Evolutionary conservation across 2,888 invertebrate genomes (phyloP), one percentile per base, ranked within the genome.

Genomic region (Danaus chrysippus): DNA sequence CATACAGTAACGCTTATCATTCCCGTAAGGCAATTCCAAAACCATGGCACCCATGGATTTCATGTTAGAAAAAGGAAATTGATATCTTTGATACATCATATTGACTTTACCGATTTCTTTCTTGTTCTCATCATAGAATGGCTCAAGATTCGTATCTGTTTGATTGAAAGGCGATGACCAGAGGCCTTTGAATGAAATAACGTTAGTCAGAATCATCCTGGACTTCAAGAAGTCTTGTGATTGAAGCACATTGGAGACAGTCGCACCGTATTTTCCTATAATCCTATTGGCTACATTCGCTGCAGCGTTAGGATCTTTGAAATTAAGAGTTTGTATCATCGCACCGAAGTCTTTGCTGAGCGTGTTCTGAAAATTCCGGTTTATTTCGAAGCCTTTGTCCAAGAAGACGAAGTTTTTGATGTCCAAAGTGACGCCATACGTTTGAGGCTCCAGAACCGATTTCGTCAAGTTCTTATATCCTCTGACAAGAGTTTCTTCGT

Each of bases 41-140:
- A 93, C 92, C 68, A 93, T 91, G 0, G 93, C 92, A 53, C 92
- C 90, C 60, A 95, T 76, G 0, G 86, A 78, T 15, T 87, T 82
- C 15, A 94, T 84, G 64, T 92, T 88, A 0, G 92, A 90, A 73
- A 92, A 94, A 0, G 92, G 90, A 56, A 93, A 93, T 54, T 87
- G 79, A 0, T 90, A 92, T 68, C 91, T 87, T 70, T 93, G 93
- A 66, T 91, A 92, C 96, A 97, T 96, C 95, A 96, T 96, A 61
- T 93, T 92, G 0, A 95, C 94, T 64, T 86, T 79, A 0, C 93
- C 93, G 10, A 90, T 74, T 11, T 82, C 74, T 9, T 79, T 74
- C 44, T 88, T 92, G 13, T 89, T 78, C 66, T 94, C 94, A 70
- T 93, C 89, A 70, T 89, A 93, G 73, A 94, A 94, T 0, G 89